Evolutionary conservation across 2,113 vertebrate genomes (phyloP).

Genomic region (Notiomystis cincta): DNA sequence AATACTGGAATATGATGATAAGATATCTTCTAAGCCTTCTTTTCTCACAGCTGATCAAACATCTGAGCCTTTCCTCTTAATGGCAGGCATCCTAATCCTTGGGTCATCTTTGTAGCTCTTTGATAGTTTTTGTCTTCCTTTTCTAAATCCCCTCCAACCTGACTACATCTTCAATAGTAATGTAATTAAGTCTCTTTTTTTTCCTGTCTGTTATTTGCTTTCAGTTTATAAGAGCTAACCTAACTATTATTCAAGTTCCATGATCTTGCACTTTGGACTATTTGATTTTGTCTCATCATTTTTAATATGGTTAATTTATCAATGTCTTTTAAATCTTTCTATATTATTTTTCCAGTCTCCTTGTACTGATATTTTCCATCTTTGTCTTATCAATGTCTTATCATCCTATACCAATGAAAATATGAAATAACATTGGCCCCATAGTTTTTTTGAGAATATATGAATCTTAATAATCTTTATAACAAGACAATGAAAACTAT

Average conservation of each 20-base stretch:
- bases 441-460: background rate
- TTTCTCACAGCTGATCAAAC: background rate
- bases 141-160: background rate
- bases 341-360: background rate
- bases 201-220: background rate
- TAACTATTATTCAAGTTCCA: background rate
- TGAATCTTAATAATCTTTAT: background rate
- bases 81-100: background rate
- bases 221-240: background rate
- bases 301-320: background rate
- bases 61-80: background rate
- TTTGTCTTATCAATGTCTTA: background rate
- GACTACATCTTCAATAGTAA: background rate
- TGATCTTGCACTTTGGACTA: background rate
- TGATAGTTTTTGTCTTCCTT: fast-evolving
- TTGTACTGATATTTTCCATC: background rate
- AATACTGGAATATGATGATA: background rate
- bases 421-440: fast-evolving
- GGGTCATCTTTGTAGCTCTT: background rate
- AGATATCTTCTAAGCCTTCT: background rate
- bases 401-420: background rate
- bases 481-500: background rate
- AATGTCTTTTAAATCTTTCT: background rate
- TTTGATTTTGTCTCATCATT: fast-evolving
- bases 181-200: background rate